These are phyloP conservation scores for Pectinophora gossypiella DNA, from an alignment of 1,140 invertebrate species.

Conservation along the genomic window DNA sequence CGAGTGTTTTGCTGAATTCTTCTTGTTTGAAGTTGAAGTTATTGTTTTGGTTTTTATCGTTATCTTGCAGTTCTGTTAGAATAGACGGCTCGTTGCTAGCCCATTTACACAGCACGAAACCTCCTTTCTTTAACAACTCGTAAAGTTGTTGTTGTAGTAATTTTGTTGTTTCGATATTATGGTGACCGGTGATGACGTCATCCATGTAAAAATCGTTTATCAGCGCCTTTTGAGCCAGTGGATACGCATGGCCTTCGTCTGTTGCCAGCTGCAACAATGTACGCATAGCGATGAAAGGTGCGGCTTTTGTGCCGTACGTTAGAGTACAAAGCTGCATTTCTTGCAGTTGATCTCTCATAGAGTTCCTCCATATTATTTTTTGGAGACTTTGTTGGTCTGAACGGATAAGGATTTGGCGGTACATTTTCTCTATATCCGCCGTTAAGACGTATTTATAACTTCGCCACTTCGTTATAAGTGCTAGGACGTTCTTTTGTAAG, in stretches of 20 bases:
- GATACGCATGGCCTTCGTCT: conserved; percentile 26
- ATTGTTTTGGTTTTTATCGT: conserved; percentile 12
- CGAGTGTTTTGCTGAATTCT: conserved; percentile 29
- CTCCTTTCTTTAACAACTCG: conserved; percentile 21
- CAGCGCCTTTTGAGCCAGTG: conserved; percentile 28
- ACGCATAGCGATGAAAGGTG: background rate
- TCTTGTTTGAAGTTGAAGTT: conserved; percentile 21
- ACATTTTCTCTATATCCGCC: conserved; percentile 15
- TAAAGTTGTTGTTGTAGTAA: conserved; percentile 25
- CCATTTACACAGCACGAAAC: conserved; percentile 37
- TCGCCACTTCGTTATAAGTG: background rate
- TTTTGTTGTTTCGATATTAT: conserved; percentile 20
- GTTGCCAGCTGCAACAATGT: conserved; percentile 25
- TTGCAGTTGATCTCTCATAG: conserved; percentile 4
- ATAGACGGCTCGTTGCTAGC: conserved; percentile 23
- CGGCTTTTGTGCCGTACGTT: background rate
- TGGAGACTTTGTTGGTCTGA: conserved; percentile 13
- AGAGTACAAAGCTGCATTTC: conserved; percentile 5
- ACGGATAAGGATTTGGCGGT: conserved; percentile 6
- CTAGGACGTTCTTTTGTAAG: background rate
- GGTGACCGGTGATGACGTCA: conserved; percentile 36
- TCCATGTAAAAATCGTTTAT: conserved; percentile 42
- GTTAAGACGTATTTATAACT: background rate
- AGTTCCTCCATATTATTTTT: conserved; percentile 15
- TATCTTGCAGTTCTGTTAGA: conserved; percentile 12